Base-by-base conservation (phyloP, 2,888 invertebrate genomes). In the Lepidocyrtinus sp. region DNA sequence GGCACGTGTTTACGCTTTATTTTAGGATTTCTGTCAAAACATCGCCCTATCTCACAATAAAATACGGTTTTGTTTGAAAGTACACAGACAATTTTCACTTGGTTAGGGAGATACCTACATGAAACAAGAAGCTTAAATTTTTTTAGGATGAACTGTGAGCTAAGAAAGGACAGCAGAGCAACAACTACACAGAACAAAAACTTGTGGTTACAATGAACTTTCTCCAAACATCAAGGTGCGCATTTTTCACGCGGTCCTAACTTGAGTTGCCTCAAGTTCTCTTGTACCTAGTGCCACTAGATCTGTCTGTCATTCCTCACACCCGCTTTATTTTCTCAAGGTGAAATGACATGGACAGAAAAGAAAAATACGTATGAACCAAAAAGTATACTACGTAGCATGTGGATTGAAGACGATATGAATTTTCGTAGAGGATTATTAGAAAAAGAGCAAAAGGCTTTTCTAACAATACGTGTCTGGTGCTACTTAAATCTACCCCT, bases 1-100 rank as follows among this genome's bases (percentile, higher is more conserved):
- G 76, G 76, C 76, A 77, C 76, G 76, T 77, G 76, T 77, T 77
- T 77, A 77, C 76, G 71, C 76, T 77, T 77, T 77, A 70, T 70
- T 71, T 71, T 71, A 71, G 76, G 76, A 77, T 71, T 77, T 75
- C 75, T 77, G 76, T 77, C 76, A 77, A 77, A n/a, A 77, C 76
- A 72, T 63, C 63, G 36, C 69, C 64, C 69, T 36, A 27, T 27
- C 50, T 26, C 21, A n/a, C 75, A 59, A 75, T 75, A 75, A 65
- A 75, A 68, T 75, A 74, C 65, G 27, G 17, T 55, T 55, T 55
- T 55, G 55, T 7, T n/a, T 3, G 55, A 55, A 55, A 55, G 55
- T 7, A n/a, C 55, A 55, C 17, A 55, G n/a, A 55, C 7, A 55
- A 55, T 55, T 55, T 55, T 55, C 55, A 15, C 55, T 55, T n/a